phyloP scores from a whole-genome alignment of 37 sponge, comb jelly and placozoan genomes.

The Theonella swinhoei region DNA sequence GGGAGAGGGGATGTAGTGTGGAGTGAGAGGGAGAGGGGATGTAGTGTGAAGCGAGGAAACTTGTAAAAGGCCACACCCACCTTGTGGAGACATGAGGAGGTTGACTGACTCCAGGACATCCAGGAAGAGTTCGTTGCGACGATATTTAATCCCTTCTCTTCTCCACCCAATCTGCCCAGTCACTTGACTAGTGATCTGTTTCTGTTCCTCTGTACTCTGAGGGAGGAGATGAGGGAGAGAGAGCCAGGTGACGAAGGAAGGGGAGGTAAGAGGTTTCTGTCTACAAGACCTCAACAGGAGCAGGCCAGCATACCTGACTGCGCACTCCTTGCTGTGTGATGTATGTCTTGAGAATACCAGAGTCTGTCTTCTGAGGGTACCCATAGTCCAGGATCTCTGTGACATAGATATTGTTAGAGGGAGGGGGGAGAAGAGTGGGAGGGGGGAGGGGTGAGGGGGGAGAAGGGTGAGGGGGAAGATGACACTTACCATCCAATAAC shows the following conservation, averaged over 20 bases:
- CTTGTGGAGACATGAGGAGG: slow-evolving; percentile 95
- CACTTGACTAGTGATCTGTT: slow-evolving; percentile 94
- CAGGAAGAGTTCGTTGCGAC: slow-evolving; percentile 92
- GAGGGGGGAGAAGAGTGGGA: neutral
- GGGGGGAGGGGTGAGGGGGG: neutral
- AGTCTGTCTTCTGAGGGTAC: slow-evolving; percentile 95
- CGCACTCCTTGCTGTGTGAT: slow-evolving; percentile 95
- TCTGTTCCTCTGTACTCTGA: slow-evolving; percentile 85
- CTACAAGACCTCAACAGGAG: neutral
- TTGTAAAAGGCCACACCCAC: slow-evolving; percentile 34
- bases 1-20: neutral
- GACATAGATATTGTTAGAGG: neutral
- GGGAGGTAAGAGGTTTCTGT: neutral
- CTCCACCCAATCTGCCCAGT: slow-evolving; percentile 99
- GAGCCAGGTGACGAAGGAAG: neutral
- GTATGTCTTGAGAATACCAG: slow-evolving; percentile 88
- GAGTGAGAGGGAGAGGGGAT: slow-evolving; percentile 5
- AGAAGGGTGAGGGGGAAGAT: neutral
- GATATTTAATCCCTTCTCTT: slow-evolving; percentile 92
- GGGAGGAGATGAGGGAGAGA: neutral
- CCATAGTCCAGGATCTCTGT: slow-evolving; percentile 94
- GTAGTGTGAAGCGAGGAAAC: neutral
- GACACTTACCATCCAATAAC: slow-evolving; percentile 87
- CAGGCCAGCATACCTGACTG: slow-evolving; percentile 55
- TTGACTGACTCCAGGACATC: slow-evolving; percentile 95